Conservation (phyloP, 92 coral and sea anemone species). For the Epizoanthus illoricatus region DNA sequence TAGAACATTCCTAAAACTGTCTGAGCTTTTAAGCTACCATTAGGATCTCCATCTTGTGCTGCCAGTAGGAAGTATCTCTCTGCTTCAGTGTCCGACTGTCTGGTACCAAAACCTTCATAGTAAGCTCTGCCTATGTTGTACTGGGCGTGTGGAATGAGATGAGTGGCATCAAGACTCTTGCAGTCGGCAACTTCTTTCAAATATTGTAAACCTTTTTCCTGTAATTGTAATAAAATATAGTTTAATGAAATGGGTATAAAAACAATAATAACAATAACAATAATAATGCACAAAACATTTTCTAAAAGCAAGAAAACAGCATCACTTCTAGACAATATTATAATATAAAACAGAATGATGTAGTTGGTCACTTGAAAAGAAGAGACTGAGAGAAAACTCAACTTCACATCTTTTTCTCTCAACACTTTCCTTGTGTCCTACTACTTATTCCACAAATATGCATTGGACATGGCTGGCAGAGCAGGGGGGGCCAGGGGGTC, state of each 20-base stretch:
- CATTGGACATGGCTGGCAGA: too few species aligned
- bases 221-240: not conserved
- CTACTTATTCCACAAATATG: too few species aligned
- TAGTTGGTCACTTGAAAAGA: too few species aligned
- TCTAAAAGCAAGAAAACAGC: too few species aligned
- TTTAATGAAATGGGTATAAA: not conserved
- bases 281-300: too few species aligned
- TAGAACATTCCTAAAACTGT: conserved; percentile 90
- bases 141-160: conserved; percentile 81
- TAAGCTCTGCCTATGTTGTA: conserved; percentile 94
- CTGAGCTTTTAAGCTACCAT: conserved; percentile 88
- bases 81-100: conserved; percentile 83
- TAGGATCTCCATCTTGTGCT: conserved; percentile 85
- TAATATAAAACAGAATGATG: too few species aligned
- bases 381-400: too few species aligned
- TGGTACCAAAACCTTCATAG: conserved; percentile 94
- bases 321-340: too few species aligned
- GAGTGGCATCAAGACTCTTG: conserved; percentile 65
- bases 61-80: conserved; percentile 85
- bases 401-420: too few species aligned
- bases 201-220: conserved; percentile 77
- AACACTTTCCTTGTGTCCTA: too few species aligned
- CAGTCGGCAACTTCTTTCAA: conserved; percentile 77
- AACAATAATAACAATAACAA: not conserved
- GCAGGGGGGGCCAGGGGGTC: too few species aligned